Evolutionary conservation across 2,797 vertebrate genomes (phyloP).

Genomic region (Buceros bicornis): DNA sequence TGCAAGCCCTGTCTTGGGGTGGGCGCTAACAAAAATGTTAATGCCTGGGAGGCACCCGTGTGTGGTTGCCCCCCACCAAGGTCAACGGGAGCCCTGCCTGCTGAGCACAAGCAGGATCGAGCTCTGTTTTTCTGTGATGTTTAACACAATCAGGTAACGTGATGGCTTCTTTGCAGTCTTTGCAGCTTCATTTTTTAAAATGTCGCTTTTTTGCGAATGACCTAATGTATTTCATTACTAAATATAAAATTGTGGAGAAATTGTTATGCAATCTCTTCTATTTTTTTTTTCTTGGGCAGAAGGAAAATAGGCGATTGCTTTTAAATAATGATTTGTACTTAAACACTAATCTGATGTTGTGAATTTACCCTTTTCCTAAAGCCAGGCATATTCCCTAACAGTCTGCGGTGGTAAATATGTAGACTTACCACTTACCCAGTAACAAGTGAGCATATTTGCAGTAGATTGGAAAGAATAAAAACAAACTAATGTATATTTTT

Average conservation of each 20-base stretch:
- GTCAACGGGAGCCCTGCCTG: constrained; percentile 52
- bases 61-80: neutral
- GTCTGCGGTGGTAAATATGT: constrained; percentile 44
- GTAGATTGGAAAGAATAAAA: constrained; percentile 74
- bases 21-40: constrained; percentile 44
- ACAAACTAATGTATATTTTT: constrained; percentile 74
- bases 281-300: neutral
- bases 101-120: constrained; percentile 24
- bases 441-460: constrained; percentile 42
- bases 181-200: constrained; percentile 42
- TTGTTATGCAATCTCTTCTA: constrained; percentile 40
- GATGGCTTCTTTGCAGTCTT: constrained; percentile 4
- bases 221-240: neutral
- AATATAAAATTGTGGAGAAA: neutral
- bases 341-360: neutral
- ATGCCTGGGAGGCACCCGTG: neutral
- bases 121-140: constrained; percentile 55
- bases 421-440: neutral
- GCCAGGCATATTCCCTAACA: constrained; percentile 7
- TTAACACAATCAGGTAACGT: constrained; percentile 57
- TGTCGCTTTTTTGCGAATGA: constrained; percentile 26
- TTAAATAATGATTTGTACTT: constrained; percentile 55
- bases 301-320: neutral
- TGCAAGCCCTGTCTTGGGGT: neutral
- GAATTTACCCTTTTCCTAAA: constrained; percentile 49